Evolutionary conservation across 2,113 vertebrate genomes (phyloP).

Genomic region (Microtus richardsoni): DNA sequence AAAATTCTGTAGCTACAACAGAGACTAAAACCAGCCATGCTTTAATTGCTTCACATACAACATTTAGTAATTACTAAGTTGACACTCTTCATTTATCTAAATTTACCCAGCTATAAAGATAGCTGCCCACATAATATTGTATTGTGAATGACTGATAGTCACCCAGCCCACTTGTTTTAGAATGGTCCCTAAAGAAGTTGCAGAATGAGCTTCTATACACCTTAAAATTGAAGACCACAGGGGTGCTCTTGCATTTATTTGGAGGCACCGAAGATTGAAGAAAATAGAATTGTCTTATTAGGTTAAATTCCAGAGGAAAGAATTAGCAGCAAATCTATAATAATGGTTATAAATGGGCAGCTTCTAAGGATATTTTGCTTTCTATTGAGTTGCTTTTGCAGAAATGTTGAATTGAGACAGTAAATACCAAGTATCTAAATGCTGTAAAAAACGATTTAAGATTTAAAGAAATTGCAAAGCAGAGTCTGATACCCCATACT

Average conservation of each 20-base stretch:
- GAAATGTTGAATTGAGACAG: constrained; percentile 31
- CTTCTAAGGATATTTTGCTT: constrained; percentile 7
- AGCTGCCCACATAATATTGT: constrained; percentile 70
- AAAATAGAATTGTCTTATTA: constrained; percentile 31
- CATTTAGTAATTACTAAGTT: constrained; percentile 74
- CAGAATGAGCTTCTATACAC: neutral
- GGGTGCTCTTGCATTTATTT: neutral
- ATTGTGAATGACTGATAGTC: constrained; percentile 62
- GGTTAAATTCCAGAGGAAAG: constrained; percentile 52
- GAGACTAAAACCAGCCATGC: constrained; percentile 54
- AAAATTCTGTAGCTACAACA: constrained; percentile 45
- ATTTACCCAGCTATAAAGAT: constrained; percentile 71
- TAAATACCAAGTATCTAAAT: constrained; percentile 29
- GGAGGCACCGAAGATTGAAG: neutral
- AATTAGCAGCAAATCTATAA: constrained; percentile 54
- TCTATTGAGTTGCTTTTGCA: constrained; percentile 34
- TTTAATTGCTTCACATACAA: constrained; percentile 71
- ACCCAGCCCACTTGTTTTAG: constrained; percentile 39
- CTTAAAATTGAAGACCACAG: constrained; percentile 11
- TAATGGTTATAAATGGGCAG: constrained; percentile 40
- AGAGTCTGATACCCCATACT: neutral
- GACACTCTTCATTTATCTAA: constrained; percentile 78
- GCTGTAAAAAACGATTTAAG: neutral
- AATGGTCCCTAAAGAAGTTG: constrained; percentile 25
- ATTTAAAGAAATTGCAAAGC: neutral